A percentile compares a stretch with the other conserved stretches of the same genome.
Conservation (phyloP, 2,888 invertebrate species). For the Trissonchulus latispiculum region DNA sequence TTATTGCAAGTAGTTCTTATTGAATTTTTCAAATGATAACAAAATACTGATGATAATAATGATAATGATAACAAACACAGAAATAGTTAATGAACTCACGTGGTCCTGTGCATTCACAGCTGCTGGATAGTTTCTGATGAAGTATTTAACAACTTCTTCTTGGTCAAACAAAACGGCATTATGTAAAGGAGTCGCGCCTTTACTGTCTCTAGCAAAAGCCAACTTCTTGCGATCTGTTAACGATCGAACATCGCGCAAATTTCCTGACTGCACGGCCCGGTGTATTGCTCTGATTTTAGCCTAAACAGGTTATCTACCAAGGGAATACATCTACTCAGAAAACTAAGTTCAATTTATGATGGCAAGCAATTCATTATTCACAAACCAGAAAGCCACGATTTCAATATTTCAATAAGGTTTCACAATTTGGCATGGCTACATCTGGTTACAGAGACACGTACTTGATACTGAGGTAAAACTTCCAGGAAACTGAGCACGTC, state of each 20-base stretch:
- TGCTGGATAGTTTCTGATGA: conserved; percentile 49
- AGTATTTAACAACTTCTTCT: conserved; percentile 65
- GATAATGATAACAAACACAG: too few relatives aligned
- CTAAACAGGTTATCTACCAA: too few relatives aligned
- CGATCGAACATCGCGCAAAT: conserved; percentile 47
- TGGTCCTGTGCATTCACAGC: conserved; percentile 46
- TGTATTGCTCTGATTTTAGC: conserved; percentile 46
- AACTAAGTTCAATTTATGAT: too few relatives aligned
- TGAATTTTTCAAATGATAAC: too few relatives aligned
- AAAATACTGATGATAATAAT: too few relatives aligned
- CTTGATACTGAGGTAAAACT: conserved; percentile 68
- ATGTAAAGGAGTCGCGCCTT: conserved; percentile 38
- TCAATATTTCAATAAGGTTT: too few relatives aligned
- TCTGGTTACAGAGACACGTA: too few relatives aligned
- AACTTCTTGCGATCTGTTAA: conserved; percentile 51
- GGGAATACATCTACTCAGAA: too few relatives aligned
- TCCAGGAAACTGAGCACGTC: conserved; percentile 64
- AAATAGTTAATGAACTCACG: conserved; percentile 28
- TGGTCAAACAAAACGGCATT: conserved; percentile 56
- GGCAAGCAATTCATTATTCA: too few relatives aligned
- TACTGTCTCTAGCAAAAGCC: conserved; percentile 43
- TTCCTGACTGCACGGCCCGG: conserved; percentile 47
- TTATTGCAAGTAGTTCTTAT: too few relatives aligned
- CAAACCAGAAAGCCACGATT: too few relatives aligned
- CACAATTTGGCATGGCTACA: too few relatives aligned